Conservation (phyloP, 1,140 invertebrate species). For the Brachionus rotundiformis region DNA sequence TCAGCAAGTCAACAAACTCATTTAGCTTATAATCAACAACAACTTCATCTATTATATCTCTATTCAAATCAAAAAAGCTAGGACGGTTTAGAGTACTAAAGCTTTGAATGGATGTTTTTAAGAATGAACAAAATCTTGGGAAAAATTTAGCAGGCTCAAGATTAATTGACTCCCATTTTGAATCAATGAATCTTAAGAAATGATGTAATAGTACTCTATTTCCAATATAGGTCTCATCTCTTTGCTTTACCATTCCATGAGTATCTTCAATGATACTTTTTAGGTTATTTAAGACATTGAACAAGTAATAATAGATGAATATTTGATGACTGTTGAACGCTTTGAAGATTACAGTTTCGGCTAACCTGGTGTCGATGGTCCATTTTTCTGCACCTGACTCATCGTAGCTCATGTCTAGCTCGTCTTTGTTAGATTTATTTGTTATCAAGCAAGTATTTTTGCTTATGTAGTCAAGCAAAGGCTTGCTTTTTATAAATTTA, state of each 20-base stretch:
- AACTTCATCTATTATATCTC: background rate
- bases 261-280: background rate
- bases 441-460: slow-evolving; percentile 5
- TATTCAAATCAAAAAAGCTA: slow-evolving; percentile 11
- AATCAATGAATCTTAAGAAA: slow-evolving; percentile 9
- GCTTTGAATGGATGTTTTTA: background rate
- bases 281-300: background rate
- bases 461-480: background rate
- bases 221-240: background rate
- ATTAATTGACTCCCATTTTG: background rate
- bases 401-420: background rate
- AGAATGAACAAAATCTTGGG: background rate
- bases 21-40: background rate
- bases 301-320: background rate
- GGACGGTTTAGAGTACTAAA: background rate
- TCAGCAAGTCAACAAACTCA: background rate
- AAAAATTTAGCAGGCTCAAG: background rate
- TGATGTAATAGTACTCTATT: background rate
- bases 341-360: slow-evolving; percentile 43
- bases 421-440: background rate
- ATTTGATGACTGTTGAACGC: background rate
- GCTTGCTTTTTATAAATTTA: background rate
- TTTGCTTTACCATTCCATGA: background rate
- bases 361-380: slow-evolving; percentile 28
- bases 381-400: background rate